Percentiles rank a stretch among this genome's conserved stretches.
Conservation (phyloP, 2,888 invertebrate species). For the Alcis repandata region DNA sequence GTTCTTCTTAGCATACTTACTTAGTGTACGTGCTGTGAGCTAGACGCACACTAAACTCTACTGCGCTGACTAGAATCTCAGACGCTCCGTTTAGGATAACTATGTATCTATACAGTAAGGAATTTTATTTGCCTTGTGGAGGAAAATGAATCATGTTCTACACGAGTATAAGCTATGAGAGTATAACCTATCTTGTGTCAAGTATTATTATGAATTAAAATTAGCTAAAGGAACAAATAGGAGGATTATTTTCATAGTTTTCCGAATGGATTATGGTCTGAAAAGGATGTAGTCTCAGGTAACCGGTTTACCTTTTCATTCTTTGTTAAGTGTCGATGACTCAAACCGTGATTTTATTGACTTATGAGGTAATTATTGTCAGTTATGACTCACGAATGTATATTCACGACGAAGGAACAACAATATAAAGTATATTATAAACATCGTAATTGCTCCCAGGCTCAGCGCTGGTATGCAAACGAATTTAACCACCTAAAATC, state of each 20-base stretch:
- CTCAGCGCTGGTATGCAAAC: neutral
- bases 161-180: neutral
- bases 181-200: neutral
- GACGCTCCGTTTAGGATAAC: neutral
- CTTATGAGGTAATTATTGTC: constrained; percentile 26
- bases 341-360: constrained; percentile 22
- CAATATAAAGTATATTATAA: neutral
- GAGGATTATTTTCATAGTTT: neutral
- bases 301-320: constrained; percentile 35
- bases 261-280: neutral
- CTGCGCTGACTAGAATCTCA: constrained; percentile 18
- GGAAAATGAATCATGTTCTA: constrained; percentile 18
- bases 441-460: neutral
- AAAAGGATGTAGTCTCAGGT: constrained; percentile 1
- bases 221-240: neutral
- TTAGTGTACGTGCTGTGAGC: constrained; percentile 46
- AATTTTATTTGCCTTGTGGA: constrained; percentile 15
- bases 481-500: no score
- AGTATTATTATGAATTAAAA: neutral
- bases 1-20: constrained; percentile 51
- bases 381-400: constrained; percentile 8
- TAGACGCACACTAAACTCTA: constrained; percentile 45
- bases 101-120: constrained; percentile 9
- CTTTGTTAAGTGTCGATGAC: constrained; percentile 27
- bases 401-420: neutral